Evolutionary conservation across 2,888 invertebrate species (phyloP), one percentile per base, ranked within the genome.

Genomic region (Macrosoma leucophasiata): DNA sequence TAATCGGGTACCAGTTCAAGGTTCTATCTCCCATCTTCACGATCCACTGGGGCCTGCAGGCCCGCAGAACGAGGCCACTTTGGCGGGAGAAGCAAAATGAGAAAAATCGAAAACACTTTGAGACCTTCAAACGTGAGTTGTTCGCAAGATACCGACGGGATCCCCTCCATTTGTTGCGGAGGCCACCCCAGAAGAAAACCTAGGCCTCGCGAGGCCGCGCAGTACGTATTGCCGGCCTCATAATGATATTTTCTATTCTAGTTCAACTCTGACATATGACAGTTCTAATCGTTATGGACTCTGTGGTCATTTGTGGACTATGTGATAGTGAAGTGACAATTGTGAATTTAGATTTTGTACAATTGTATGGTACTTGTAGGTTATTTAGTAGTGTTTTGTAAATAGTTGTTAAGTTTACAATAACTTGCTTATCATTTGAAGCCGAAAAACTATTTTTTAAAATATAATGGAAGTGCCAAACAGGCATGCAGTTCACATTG

Each of bases 41-140:
- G 0, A 92, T 93, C 30, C 96, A 96, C 62, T 95, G 95, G 93
- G 95, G 95, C 0, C 77, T 96, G 3, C 95, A 95, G 63, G 89
- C 90, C 15, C 89, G 92, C 36, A 88, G 91, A 53, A 88, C 88
- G 21, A 85, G 94, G 13, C 95, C 95, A 0, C 88, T 91, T 1
- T 95, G 95, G 95, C 85, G 95, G 23, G 95, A 95, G 66, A 90
- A 92, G 38, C 95, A 96, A 60, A 95, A 95, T 71, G 91, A 89
- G 53, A 85, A 89, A 47, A 95, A 96, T 68, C 77, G 94, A 32
- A 91, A 91, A 52, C 88, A 91, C 52, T 94, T 95, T 59, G 92
- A 95, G 52, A 87, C 88, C 0, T 95, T 95, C 74, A 95, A 95
- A 66, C 85, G 90, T 40, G 95, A 95, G 72, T 87, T 95, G 18